These are phyloP conservation scores for Tyto alba DNA, from an alignment of 2,113 vertebrate species.

Conservation along the genomic window DNA sequence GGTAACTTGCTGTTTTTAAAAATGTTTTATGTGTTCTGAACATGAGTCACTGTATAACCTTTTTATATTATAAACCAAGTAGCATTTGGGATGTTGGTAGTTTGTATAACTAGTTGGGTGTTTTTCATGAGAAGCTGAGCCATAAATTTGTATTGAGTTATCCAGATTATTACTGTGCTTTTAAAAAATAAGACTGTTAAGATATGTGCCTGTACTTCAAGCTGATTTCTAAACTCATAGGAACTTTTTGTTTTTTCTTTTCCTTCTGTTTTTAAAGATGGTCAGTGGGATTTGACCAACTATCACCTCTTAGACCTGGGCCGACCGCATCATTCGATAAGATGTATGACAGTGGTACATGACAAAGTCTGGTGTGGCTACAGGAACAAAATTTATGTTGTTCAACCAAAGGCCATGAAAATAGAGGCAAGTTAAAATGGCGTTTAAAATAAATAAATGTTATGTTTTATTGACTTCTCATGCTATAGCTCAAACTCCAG, in stretches of 20 bases:
- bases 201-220: not conserved
- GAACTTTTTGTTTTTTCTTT: not conserved
- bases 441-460: not conserved
- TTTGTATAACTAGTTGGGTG: not conserved
- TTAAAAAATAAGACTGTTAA: not conserved
- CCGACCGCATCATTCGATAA: constrained; percentile 89
- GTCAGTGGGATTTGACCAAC: constrained; percentile 97
- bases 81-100: not conserved
- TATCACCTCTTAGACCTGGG: constrained; percentile 95
- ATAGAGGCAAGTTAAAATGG: constrained; percentile 82
- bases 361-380: constrained; percentile 99
- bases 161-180: not conserved
- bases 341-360: constrained; percentile 96
- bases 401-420: constrained; percentile 97
- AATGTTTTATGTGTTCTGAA: not conserved
- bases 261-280: constrained; percentile 77
- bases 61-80: not conserved
- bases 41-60: not conserved
- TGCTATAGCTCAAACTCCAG: not conserved
- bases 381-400: constrained; percentile 95
- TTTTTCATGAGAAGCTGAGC: not conserved
- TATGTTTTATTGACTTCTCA: not conserved
- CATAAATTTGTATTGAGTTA: not conserved
- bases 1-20: not conserved
- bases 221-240: not conserved